These are phyloP conservation scores for Entomyzon cyanotis DNA, from an alignment of 2,113 vertebrate genomes.

Conservation along the genomic window DNA sequence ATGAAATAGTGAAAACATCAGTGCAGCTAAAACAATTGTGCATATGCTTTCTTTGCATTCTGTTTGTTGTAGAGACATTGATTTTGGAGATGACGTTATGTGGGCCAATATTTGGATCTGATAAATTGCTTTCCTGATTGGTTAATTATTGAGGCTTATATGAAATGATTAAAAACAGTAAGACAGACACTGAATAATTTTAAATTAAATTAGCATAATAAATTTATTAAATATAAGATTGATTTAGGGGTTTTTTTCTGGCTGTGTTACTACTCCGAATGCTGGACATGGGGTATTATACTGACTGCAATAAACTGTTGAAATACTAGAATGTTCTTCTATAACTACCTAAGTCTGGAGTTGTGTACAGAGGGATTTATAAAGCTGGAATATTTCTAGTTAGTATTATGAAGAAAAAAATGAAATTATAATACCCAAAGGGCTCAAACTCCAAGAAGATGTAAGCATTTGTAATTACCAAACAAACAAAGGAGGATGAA, in stretches of 20 bases:
- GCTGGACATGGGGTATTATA: rapidly evolving
- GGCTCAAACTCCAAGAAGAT: neutral
- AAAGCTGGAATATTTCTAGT: neutral
- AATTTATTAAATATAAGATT: neutral
- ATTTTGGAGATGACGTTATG: neutral
- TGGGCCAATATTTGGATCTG: neutral
- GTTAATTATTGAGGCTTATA: neutral
- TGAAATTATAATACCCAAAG: neutral
- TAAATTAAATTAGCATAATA: neutral
- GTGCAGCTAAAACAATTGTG: neutral
- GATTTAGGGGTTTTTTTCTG: neutral
- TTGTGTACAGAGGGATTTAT: neutral
- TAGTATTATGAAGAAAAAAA: neutral
- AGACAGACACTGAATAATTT: neutral
- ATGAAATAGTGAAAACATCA: neutral
- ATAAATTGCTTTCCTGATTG: neutral
- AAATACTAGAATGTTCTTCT: neutral
- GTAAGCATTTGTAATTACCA: neutral
- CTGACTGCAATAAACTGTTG: neutral
- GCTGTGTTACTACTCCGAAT: neutral
- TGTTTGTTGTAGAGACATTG: neutral
- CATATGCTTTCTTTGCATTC: neutral
- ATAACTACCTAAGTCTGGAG: neutral
- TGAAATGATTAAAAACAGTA: neutral
- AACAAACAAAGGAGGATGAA: neutral